These are phyloP conservation scores for Muscicapa adusta DNA, from an alignment of 2,113 vertebrate genomes.

Conservation along the genomic window DNA sequence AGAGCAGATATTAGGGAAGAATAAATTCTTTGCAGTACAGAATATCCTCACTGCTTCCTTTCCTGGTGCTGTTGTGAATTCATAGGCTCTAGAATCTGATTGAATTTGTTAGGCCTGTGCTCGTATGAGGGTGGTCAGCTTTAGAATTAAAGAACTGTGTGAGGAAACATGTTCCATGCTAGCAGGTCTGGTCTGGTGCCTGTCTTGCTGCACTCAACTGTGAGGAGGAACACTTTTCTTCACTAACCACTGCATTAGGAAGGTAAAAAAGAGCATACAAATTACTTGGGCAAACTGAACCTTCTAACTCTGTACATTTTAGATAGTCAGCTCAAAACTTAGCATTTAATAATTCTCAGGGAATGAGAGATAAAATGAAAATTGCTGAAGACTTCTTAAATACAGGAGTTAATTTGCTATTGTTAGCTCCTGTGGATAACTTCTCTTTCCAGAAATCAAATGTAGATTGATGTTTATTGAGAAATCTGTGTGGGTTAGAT, in stretches of 20 bases:
- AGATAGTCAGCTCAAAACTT: not conserved
- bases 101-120: not conserved
- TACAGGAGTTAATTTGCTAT: not conserved
- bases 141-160: not conserved
- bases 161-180: not conserved
- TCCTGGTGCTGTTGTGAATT: not conserved
- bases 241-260: not conserved
- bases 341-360: not conserved
- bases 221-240: not conserved
- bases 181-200: not conserved
- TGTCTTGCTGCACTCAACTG: not conserved
- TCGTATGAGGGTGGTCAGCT: not conserved
- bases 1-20: fast-evolving
- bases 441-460: not conserved
- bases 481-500: not conserved
- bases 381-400: not conserved
- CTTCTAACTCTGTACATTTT: not conserved
- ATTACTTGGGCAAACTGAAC: not conserved
- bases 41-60: not conserved
- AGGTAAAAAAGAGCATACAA: not conserved
- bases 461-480: not conserved
- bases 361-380: not conserved
- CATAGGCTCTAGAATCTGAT: not conserved
- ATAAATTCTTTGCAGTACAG: not conserved
- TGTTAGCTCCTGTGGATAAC: not conserved